Evolutionary conservation across 2,888 invertebrate genomes (phyloP).

Genomic region (Campoletis raptor): DNA sequence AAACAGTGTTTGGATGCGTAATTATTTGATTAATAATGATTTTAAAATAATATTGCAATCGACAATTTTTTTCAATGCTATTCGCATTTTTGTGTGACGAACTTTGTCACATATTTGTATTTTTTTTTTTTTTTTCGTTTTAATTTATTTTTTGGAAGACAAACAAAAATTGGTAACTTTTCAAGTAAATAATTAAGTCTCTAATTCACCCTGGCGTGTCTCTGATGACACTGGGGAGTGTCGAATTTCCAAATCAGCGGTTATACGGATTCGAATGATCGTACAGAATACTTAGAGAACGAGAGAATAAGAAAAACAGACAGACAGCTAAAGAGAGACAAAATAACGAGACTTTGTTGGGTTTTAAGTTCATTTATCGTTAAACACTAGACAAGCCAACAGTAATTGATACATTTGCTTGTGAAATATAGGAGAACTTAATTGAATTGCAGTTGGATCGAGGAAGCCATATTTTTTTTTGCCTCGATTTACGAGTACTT

Average conservation of each 20-base stretch:
- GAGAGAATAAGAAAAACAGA: conserved; percentile 4
- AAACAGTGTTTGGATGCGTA: not conserved
- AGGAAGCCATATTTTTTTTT: conserved; percentile 8
- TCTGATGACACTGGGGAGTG: conserved; percentile 57
- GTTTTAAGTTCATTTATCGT: conserved; percentile 47
- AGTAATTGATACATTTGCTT: conserved; percentile 36
- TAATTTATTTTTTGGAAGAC: not conserved
- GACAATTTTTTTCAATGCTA: not conserved
- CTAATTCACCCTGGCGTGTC: conserved; percentile 54
- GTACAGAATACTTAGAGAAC: conserved; percentile 10
- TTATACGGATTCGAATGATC: conserved; percentile 60
- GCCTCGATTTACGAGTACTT: not conserved
- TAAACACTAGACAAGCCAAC: not conserved
- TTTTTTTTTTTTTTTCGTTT: too few relatives aligned
- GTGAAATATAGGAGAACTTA: conserved; percentile 20
- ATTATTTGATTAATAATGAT: too few relatives aligned
- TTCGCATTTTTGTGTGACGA: not conserved
- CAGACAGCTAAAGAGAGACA: conserved; percentile 27
- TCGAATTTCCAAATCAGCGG: conserved; percentile 64
- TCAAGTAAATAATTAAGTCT: conserved; percentile 58
- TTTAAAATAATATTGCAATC: too few relatives aligned
- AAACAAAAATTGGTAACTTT: conserved; percentile 1
- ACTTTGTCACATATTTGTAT: not conserved
- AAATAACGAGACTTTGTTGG: conserved; percentile 31
- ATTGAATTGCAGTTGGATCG: conserved; percentile 29